These are phyloP conservation scores for Marronus borbonicus DNA, from an alignment of 2,888 invertebrate genomes.

Conservation along the genomic window DNA sequence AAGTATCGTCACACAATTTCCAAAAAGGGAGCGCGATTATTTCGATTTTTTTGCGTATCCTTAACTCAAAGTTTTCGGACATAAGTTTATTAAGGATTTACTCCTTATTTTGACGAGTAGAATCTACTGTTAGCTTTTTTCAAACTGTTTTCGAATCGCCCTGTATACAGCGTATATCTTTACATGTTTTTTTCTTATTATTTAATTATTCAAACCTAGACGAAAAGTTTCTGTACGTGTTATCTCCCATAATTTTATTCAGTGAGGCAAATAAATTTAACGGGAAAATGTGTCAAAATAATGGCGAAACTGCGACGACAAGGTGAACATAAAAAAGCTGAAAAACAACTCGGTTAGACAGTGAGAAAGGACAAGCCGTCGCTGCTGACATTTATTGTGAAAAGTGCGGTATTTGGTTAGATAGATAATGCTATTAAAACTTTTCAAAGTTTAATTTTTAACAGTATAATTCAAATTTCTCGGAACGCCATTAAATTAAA, in stretches of 20 bases:
- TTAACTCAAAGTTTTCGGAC: too few species aligned
- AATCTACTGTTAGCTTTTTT: too few species aligned
- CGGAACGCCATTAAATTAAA: constrained; percentile 51
- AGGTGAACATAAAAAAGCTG: constrained; percentile 18
- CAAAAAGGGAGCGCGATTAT: too few species aligned
- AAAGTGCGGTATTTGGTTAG: constrained; percentile 51
- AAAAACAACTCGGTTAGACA: constrained; percentile 31
- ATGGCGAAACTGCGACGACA: constrained; percentile 30
- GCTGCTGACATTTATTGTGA: constrained; percentile 49
- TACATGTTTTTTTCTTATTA: too few species aligned
- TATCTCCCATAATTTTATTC: background rate
- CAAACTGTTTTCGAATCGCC: too few species aligned
- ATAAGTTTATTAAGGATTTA: too few species aligned
- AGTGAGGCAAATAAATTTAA: constrained; percentile 10
- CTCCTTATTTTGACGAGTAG: too few species aligned
- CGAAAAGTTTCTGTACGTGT: too few species aligned
- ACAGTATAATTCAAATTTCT: constrained; percentile 52
- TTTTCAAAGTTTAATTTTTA: constrained; percentile 52
- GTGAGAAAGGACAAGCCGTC: constrained; percentile 28
- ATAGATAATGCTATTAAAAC: constrained; percentile 52
- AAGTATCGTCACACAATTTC: too few species aligned
- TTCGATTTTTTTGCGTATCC: too few species aligned
- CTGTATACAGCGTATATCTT: too few species aligned
- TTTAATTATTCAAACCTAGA: too few species aligned
- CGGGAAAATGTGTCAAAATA: constrained; percentile 22